A percentile compares a stretch with the other conserved stretches of the same genome.
Evolutionary conservation across 2,888 invertebrate species (phyloP).

Genomic region (Heliconius aoede): DNA sequence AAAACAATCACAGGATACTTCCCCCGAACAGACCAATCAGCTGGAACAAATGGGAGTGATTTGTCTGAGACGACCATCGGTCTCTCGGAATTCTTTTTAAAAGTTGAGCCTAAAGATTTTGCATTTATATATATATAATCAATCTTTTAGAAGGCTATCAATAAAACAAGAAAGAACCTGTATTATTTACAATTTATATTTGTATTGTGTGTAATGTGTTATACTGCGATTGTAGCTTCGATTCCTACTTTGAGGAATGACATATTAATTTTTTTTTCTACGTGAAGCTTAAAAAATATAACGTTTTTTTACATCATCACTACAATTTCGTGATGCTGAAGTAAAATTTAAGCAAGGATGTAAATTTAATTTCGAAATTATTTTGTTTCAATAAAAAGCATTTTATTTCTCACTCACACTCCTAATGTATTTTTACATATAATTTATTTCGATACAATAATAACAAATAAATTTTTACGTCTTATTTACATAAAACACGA

Average conservation of each 20-base stretch:
- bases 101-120: constrained; percentile 26
- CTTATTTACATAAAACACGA: constrained; percentile 46
- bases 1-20: constrained; percentile 79
- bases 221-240: too few species aligned
- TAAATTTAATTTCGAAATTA: background rate
- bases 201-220: too few species aligned
- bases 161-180: constrained; percentile 3
- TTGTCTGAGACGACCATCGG: constrained; percentile 51
- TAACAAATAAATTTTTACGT: constrained; percentile 37
- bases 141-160: constrained; percentile 14
- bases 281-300: too few species aligned
- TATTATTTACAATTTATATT: background rate
- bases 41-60: constrained; percentile 73
- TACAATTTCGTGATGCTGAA: background rate
- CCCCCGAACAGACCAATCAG: constrained; percentile 76
- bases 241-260: too few species aligned
- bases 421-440: background rate
- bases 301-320: too few species aligned
- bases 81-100: constrained; percentile 36
- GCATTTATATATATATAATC: constrained; percentile 21
- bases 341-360: background rate
- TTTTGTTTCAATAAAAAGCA: background rate
- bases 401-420: background rate
- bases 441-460: constrained; percentile 33
- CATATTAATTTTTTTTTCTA: too few species aligned